phyloP scores from a whole-genome alignment of 2,113 vertebrate species.

The Heloderma charlesbogerti region DNA sequence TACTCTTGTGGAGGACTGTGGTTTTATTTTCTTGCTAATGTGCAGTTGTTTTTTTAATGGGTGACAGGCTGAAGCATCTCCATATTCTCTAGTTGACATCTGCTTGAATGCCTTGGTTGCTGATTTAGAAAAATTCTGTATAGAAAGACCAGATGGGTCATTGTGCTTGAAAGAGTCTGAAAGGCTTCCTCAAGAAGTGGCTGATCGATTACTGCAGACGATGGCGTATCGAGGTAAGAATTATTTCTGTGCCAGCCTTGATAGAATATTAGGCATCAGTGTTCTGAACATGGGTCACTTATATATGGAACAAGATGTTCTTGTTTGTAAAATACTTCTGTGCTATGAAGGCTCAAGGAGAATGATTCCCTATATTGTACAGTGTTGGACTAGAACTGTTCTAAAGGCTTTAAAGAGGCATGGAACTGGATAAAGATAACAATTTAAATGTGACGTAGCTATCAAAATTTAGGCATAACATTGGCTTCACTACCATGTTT shows the following conservation, averaged over 20 bases:
- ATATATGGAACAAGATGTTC: not conserved
- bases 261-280: not conserved
- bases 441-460: not conserved
- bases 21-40: not conserved
- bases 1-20: not conserved
- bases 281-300: not conserved
- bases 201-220: slow-evolving; percentile 85
- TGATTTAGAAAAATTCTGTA: slow-evolving; percentile 83
- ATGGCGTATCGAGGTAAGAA: slow-evolving; percentile 85
- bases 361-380: not conserved
- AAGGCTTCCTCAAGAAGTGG: slow-evolving; percentile 87
- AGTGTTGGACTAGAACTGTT: not conserved
- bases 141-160: slow-evolving; percentile 85
- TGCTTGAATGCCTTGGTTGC: slow-evolving; percentile 80
- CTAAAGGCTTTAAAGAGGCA: not conserved
- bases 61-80: slow-evolving; percentile 76
- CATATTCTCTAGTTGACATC: slow-evolving; percentile 79
- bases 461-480: not conserved
- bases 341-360: not conserved
- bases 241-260: not conserved
- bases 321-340: not conserved
- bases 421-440: not conserved
- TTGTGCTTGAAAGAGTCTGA: slow-evolving; percentile 85
- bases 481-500: not conserved
- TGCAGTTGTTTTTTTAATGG: slow-evolving; percentile 36